phyloP scores from a whole-genome alignment of 2,888 invertebrate species.

The Paralinhomoeus sp. region DNA sequence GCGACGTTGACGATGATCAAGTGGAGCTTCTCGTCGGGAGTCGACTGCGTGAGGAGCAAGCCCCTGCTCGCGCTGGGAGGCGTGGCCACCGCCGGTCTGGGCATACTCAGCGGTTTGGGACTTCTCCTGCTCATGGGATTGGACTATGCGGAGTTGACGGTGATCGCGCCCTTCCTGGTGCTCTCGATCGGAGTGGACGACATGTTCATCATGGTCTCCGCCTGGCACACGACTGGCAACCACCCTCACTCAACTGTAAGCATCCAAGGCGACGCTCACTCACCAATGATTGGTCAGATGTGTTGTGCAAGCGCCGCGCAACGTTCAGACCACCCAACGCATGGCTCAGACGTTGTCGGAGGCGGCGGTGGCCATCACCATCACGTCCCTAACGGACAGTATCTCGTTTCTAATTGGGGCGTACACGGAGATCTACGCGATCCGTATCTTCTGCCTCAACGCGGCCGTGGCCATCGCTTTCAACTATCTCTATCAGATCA shows the following conservation, averaged over 20 bases:
- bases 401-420: constrained; percentile 74
- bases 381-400: constrained; percentile 75
- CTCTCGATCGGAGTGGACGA: constrained; percentile 50
- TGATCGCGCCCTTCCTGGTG: constrained; percentile 71
- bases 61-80: constrained; percentile 67
- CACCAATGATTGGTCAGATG: too few species aligned
- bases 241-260: too few species aligned
- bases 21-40: neutral
- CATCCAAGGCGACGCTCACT: too few species aligned
- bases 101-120: constrained; percentile 63
- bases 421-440: constrained; percentile 72
- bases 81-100: constrained; percentile 65
- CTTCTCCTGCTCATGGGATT: constrained; percentile 64
- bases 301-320: too few species aligned
- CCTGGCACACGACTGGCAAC: constrained; percentile 42
- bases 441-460: constrained; percentile 79
- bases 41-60: constrained; percentile 65
- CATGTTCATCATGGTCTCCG: constrained; percentile 75
- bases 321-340: too few species aligned
- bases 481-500: constrained; percentile 71
- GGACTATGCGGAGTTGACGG: constrained; percentile 69
- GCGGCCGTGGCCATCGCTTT: constrained; percentile 75
- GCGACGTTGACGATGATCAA: too few species aligned
- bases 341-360: constrained; percentile 71
- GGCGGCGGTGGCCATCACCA: constrained; percentile 79